Evolutionary conservation across 2,888 invertebrate genomes (phyloP).

Genomic region (Spatulosminthurus flaviceps): DNA sequence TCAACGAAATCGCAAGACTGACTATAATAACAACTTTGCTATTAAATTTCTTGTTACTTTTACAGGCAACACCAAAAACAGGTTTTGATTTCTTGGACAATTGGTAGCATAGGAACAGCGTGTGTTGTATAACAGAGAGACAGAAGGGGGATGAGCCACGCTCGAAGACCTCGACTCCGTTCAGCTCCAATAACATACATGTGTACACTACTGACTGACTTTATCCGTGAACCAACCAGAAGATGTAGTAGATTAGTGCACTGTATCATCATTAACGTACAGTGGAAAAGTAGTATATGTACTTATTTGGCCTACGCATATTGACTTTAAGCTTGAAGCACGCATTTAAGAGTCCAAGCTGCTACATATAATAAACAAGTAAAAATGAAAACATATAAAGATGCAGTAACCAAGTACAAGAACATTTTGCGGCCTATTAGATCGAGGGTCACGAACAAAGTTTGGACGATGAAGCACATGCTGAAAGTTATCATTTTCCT

Average conservation of each 20-base stretch:
- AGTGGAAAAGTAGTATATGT: no score
- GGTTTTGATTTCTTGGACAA: conserved; percentile 63
- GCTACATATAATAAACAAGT: no score
- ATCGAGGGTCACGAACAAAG: background rate
- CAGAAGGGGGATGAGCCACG: background rate
- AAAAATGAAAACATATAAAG: background rate
- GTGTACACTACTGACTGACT: background rate
- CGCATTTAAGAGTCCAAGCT: no score
- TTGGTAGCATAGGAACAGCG: conserved; percentile 52
- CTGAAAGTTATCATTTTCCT: background rate
- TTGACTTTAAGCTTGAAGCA: no score
- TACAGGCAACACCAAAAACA: conserved; percentile 62
- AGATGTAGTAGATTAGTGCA: background rate
- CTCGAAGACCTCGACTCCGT: background rate
- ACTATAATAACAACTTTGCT: background rate
- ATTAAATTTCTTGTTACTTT: conserved; percentile 33
- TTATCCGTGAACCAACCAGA: background rate
- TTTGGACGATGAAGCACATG: background rate
- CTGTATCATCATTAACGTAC: no score
- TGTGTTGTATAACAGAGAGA: background rate
- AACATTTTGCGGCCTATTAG: background rate
- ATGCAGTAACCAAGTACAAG: background rate
- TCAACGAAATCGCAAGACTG: background rate
- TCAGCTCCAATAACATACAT: no score
- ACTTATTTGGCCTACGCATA: no score